Percentiles rank a stretch among this genome's conserved stretches.
phyloP scores from a whole-genome alignment of 1,140 invertebrate species.

The Apis florea region DNA sequence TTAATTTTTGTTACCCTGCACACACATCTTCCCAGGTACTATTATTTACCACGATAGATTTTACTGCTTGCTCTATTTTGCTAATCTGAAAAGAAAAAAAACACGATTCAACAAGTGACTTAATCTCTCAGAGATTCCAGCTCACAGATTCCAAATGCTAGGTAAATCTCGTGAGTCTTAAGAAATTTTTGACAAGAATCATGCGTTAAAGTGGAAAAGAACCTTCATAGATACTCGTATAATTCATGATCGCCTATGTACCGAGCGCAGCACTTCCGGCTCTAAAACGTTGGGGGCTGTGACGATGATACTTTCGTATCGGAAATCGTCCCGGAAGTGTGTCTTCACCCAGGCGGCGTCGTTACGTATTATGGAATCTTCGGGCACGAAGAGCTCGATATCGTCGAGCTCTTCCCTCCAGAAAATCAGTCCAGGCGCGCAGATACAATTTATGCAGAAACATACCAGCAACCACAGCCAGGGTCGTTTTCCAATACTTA shows the following conservation, averaged over 20 bases:
- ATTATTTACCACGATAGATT: slow-evolving; percentile 69
- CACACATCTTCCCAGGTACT: slow-evolving; percentile 79
- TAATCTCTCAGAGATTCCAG: background rate
- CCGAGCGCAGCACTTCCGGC: slow-evolving; percentile 75
- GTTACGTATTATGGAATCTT: slow-evolving; percentile 68
- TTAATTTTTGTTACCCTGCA: slow-evolving; percentile 72
- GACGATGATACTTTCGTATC: slow-evolving; percentile 78
- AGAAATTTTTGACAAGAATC: slow-evolving; percentile 14
- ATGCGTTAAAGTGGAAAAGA: slow-evolving; percentile 59
- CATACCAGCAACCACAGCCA: slow-evolving; percentile 73
- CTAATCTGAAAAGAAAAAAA: slow-evolving; percentile 70
- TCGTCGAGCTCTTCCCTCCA: slow-evolving; percentile 74
- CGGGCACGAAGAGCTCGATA: slow-evolving; percentile 68
- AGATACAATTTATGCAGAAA: slow-evolving; percentile 67
- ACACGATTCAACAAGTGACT: background rate
- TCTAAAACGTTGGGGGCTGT: slow-evolving; percentile 78
- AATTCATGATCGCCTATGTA: slow-evolving; percentile 68
- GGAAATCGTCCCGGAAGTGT: slow-evolving; percentile 76
- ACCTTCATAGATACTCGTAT: slow-evolving; percentile 59
- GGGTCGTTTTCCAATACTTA: slow-evolving; percentile 73
- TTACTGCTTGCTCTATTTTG: slow-evolving; percentile 75
- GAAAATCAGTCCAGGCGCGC: slow-evolving; percentile 67
- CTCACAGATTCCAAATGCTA: slow-evolving; percentile 32
- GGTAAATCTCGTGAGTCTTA: slow-evolving; percentile 9
- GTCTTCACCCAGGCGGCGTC: slow-evolving; percentile 75